These are phyloP conservation scores for Taeniopygia guttata DNA, from an alignment of 2,797 vertebrate species.

Conservation along the genomic window DNA sequence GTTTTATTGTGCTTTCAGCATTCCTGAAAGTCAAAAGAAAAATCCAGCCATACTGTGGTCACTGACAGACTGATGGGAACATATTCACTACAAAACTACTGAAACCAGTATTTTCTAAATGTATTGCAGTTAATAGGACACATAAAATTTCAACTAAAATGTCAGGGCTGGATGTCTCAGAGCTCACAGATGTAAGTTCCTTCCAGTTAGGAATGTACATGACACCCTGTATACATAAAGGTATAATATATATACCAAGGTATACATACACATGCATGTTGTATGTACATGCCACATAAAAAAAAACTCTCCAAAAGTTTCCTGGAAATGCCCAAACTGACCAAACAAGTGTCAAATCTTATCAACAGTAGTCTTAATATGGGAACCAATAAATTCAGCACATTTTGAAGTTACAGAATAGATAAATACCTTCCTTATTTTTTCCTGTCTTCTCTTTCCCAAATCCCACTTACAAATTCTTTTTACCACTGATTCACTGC, in stretches of 20 bases:
- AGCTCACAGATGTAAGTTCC: not conserved
- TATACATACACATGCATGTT: not conserved
- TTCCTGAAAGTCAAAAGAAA: constrained; percentile 11
- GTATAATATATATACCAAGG: not conserved
- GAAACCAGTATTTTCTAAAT: not conserved
- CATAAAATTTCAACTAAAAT: not conserved
- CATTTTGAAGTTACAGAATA: constrained; percentile 35
- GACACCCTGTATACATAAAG: not conserved
- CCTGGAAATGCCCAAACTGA: constrained; percentile 54
- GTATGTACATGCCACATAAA: not conserved
- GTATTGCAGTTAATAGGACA: not conserved
- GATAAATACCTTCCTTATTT: not conserved
- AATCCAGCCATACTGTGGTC: not conserved
- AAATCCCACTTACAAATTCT: not conserved
- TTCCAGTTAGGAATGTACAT: not conserved
- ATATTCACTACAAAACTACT: not conserved
- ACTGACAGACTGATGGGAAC: constrained; percentile 4
- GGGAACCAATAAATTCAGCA: constrained; percentile 45
- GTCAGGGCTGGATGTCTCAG: not conserved
- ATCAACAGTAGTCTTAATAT: constrained; percentile 41
- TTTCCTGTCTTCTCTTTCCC: not conserved
- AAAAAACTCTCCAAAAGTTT: constrained; percentile 41
- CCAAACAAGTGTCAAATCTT: constrained; percentile 34
- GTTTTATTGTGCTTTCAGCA: constrained; percentile 26
- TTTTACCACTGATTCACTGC: not conserved